Percentiles rank a stretch among this genome's conserved stretches.
phyloP scores from a whole-genome alignment of 2,888 invertebrate species.

The Sicus ferrugineus region DNA sequence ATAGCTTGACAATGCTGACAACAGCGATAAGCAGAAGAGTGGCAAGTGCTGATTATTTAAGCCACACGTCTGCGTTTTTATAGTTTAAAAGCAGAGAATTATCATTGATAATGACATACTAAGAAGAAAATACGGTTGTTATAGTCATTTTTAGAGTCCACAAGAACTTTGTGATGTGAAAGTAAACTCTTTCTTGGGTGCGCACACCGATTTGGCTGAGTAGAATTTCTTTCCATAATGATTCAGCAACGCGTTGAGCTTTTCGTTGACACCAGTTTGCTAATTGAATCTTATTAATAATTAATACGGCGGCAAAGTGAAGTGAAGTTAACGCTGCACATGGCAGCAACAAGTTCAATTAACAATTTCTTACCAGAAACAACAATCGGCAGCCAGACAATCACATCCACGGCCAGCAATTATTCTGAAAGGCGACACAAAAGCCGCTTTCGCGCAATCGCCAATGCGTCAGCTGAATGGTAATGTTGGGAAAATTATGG shows the following conservation, averaged over 20 bases:
- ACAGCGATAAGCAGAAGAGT: too few species aligned
- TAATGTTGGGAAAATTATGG: background rate
- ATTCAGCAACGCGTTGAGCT: background rate
- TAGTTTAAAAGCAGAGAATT: too few species aligned
- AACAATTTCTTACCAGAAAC: constrained; percentile 8
- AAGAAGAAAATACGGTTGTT: too few species aligned
- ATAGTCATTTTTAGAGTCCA: too few species aligned
- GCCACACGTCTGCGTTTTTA: background rate
- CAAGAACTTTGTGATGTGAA: too few species aligned
- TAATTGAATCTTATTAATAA: constrained; percentile 16
- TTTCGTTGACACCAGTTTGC: background rate
- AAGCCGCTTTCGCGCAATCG: too few species aligned
- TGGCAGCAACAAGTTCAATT: constrained; percentile 8
- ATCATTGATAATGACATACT: too few species aligned
- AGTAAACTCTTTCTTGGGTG: too few species aligned
- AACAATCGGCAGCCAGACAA: background rate
- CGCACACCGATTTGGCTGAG: too few species aligned
- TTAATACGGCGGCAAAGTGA: background rate
- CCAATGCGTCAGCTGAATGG: background rate
- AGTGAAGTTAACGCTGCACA: background rate
- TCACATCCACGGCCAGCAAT: background rate
- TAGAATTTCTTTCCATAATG: too few species aligned
- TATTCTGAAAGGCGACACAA: constrained; percentile 4
- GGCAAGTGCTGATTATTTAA: too few species aligned
- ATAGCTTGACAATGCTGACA: too few species aligned